Evolutionary conservation across 30 jellyfish, hydroid and myxozoan species (phyloP).

Genomic region (Hydractinia echinata): DNA sequence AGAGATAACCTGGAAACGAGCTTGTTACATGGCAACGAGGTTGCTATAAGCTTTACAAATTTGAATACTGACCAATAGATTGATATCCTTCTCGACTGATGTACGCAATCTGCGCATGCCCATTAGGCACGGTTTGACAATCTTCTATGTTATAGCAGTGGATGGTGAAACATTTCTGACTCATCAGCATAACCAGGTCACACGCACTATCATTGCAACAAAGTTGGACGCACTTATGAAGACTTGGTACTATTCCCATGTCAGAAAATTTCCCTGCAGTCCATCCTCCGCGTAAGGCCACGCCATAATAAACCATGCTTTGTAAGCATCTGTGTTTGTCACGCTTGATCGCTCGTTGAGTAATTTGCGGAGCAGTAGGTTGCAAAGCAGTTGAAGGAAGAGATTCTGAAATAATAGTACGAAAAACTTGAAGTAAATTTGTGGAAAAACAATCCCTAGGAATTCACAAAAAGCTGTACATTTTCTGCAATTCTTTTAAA

Average conservation of each 20-base stretch:
- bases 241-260: slow-evolving; percentile 78
- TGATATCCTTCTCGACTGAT: slow-evolving; percentile 72
- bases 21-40: no score
- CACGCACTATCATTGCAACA: slow-evolving; percentile 93
- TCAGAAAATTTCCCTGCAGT: slow-evolving; percentile 93
- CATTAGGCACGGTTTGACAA: slow-evolving; percentile 89
- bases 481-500: no score
- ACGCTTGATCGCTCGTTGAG: slow-evolving; percentile 19
- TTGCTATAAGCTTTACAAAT: no score
- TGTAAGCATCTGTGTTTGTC: slow-evolving; percentile 65
- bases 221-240: slow-evolving; percentile 76
- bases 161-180: slow-evolving; percentile 83
- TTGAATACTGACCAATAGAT: slow-evolving; percentile 28
- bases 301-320: slow-evolving; percentile 90
- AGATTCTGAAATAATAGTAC: neutral
- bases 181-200: slow-evolving; percentile 90
- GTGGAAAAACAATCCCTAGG: no score
- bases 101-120: slow-evolving; percentile 98
- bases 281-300: slow-evolving; percentile 97
- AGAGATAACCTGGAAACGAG: no score
- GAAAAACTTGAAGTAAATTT: no score
- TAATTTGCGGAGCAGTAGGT: neutral
- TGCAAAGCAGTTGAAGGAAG: slow-evolving; percentile 7
- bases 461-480: no score
- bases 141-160: slow-evolving; percentile 84